phyloP scores from a whole-genome alignment of 2,888 invertebrate species.

The Sisyra terminalis region DNA sequence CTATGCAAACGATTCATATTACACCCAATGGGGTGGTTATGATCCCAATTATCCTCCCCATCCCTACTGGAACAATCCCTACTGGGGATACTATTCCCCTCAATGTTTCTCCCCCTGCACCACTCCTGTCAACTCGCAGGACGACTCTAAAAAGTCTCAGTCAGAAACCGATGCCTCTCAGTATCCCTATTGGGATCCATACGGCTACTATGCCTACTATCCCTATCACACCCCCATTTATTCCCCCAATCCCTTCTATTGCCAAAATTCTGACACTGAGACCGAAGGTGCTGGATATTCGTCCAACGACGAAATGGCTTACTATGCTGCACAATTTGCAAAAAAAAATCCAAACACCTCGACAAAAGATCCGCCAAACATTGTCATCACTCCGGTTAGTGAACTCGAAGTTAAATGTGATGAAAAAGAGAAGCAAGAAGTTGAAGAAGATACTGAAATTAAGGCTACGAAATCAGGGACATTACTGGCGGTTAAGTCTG shows the following conservation, averaged over 20 bases:
- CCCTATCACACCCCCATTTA: conserved; percentile 16
- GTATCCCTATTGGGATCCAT: conserved; percentile 24
- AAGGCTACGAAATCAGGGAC: conserved; percentile 13
- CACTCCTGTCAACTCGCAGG: conserved; percentile 1
- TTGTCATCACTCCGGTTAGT: conserved; percentile 13
- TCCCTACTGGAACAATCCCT: conserved; percentile 17
- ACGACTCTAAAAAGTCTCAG: conserved; percentile 3
- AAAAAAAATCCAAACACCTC: conserved; percentile 7
- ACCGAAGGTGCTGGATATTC: conserved; percentile 26
- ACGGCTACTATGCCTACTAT: conserved; percentile 14
- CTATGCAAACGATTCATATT: conserved; percentile 19
- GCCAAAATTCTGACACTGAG: conserved; percentile 14
- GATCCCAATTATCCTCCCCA: conserved; percentile 19
- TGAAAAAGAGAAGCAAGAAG: conserved; percentile 13
- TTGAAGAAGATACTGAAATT: not conserved
- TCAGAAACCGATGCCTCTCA: conserved; percentile 13
- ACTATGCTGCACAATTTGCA: conserved; percentile 14
- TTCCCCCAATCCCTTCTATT: conserved; percentile 19
- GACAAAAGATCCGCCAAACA: conserved; percentile 10
- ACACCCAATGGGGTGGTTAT: conserved; percentile 18
- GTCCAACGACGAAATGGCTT: conserved; percentile 28
- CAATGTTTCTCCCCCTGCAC: conserved; percentile 5
- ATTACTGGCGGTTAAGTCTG: conserved; percentile 33
- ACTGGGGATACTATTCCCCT: conserved; percentile 19
- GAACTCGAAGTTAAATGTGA: conserved; percentile 19